Evolutionary conservation across 2,113 vertebrate genomes (phyloP).

Genomic region (Platysteira castanea): DNA sequence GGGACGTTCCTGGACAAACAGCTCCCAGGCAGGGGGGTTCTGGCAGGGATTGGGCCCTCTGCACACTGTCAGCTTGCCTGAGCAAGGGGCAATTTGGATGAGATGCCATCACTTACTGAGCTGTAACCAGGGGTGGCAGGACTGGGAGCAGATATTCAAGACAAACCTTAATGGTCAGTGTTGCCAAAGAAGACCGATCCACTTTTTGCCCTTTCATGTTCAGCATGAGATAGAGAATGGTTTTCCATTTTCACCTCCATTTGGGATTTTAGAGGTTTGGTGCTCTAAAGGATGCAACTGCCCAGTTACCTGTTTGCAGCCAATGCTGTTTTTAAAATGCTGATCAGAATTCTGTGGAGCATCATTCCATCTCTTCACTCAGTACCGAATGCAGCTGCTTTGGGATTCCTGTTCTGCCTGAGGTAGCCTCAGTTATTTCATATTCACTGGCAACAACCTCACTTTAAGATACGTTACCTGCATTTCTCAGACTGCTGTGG

Average conservation of each 20-base stretch:
- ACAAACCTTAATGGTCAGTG: neutral
- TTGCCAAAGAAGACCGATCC: neutral
- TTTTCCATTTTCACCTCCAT: neutral
- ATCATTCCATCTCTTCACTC: neutral
- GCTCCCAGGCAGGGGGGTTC: neutral
- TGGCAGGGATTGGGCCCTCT: neutral
- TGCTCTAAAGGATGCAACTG: neutral
- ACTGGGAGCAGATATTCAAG: neutral
- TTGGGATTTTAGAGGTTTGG: neutral
- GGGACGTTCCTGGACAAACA: neutral
- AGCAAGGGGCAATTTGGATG: neutral
- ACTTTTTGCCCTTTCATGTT: neutral
- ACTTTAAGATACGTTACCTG: neutral
- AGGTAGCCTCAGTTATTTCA: neutral
- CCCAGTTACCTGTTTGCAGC: neutral
- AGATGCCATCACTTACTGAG: neutral
- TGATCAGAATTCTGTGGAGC: neutral
- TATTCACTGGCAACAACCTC: neutral
- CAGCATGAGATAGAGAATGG: accelerated
- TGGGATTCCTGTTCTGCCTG: neutral
- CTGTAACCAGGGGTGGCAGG: neutral
- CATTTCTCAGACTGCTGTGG: neutral
- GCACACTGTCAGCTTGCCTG: neutral
- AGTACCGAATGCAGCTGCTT: neutral
- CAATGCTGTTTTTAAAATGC: neutral